phyloP scores from a whole-genome alignment of 1,140 invertebrate genomes.

The Megalonaias nervosa region DNA sequence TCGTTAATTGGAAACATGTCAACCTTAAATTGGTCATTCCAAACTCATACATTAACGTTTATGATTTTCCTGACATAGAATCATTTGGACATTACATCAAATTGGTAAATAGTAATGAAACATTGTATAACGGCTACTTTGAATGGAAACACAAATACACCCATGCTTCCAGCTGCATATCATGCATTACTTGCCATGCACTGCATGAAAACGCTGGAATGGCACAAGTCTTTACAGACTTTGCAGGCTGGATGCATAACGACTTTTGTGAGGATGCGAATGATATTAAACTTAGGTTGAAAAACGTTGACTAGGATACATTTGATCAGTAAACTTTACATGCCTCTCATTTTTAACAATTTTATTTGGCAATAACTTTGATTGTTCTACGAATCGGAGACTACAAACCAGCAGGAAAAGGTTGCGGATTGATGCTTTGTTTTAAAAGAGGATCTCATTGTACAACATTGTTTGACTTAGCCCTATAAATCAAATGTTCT shows the following conservation, averaged over 20 bases:
- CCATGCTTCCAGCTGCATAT: conserved; percentile 38
- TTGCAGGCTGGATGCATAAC: conserved; percentile 54
- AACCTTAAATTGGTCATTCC: conserved; percentile 69
- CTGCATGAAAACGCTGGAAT: conserved; percentile 45
- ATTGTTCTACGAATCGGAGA: too few species aligned
- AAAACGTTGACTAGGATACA: too few species aligned
- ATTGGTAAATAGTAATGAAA: conserved; percentile 65
- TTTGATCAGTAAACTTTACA: too few species aligned
- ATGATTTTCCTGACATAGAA: conserved; percentile 90
- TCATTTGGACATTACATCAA: conserved; percentile 89
- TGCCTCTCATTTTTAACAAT: too few species aligned
- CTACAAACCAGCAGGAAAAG: too few species aligned
- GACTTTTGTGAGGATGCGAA: conserved; percentile 34
- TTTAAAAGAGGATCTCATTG: too few species aligned
- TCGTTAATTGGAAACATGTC: conserved; percentile 55
- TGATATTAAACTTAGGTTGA: too few species aligned
- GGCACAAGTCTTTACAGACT: conserved; percentile 50
- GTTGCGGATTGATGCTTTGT: too few species aligned
- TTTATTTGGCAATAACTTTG: too few species aligned
- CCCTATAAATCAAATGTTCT: too few species aligned
- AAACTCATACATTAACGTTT: conserved; percentile 93
- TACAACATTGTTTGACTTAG: too few species aligned
- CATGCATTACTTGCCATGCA: conserved; percentile 43
- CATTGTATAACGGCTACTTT: conserved; percentile 67
- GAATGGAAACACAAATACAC: conserved; percentile 55